These are phyloP conservation scores for Nasonia vitripennis DNA, from an alignment of 1,140 invertebrate species.

Conservation along the genomic window DNA sequence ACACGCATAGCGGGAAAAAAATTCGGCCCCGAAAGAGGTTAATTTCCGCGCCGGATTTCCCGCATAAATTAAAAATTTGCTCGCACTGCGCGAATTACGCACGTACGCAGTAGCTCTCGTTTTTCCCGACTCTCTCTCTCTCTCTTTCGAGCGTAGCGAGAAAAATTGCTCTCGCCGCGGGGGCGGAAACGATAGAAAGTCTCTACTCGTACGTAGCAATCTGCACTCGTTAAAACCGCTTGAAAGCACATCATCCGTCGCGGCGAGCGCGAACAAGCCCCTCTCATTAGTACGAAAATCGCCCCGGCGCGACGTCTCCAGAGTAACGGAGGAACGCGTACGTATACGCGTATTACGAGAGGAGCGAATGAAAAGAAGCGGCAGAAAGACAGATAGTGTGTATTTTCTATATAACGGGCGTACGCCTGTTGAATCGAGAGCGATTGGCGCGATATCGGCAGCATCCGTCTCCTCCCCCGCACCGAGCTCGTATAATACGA, in stretches of 20 bases:
- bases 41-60: constrained; percentile 29
- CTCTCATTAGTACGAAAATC: constrained; percentile 47
- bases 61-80: constrained; percentile 36
- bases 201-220: constrained; percentile 21
- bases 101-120: neutral
- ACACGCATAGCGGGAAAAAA: neutral
- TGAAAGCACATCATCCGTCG: constrained; percentile 28
- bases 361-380: neutral
- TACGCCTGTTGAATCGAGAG: constrained; percentile 43
- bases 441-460: neutral
- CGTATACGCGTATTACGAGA: neutral
- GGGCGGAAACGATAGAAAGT: neutral
- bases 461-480: neutral
- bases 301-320: constrained; percentile 6
- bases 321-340: neutral
- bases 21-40: constrained; percentile 1
- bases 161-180: neutral
- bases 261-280: constrained; percentile 36
- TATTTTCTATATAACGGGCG: neutral
- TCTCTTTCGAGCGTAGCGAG: neutral
- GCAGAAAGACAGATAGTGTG: no score
- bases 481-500: neutral
- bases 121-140: neutral
- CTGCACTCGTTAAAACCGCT: constrained; percentile 44
- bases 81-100: neutral